These are phyloP conservation scores for Oreortyx pictus DNA, from an alignment of 2,797 vertebrate species.

Conservation along the genomic window DNA sequence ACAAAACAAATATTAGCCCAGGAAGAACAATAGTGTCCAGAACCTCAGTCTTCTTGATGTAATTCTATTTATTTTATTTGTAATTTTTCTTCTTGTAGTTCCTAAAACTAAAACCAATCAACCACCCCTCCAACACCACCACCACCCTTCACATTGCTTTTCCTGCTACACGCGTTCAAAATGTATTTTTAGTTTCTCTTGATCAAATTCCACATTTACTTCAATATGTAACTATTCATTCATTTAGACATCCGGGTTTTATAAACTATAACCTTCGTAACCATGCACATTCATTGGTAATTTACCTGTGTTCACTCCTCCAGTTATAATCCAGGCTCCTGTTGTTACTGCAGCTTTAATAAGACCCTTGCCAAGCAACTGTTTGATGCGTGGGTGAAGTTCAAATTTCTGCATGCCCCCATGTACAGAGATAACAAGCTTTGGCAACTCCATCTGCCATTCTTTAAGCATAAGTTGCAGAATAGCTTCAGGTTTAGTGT, in stretches of 20 bases:
- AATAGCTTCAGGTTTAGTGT: slow-evolving; percentile 92
- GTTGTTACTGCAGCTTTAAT: slow-evolving; percentile 99
- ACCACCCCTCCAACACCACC: accelerated
- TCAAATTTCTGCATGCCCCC: slow-evolving; percentile 99
- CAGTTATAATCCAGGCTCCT: slow-evolving; percentile 98
- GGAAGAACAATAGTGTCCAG: neutral
- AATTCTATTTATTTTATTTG: too few relatives aligned
- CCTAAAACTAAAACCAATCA: neutral
- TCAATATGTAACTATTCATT: neutral
- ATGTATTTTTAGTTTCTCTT: neutral
- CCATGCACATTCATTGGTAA: neutral
- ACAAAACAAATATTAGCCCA: neutral
- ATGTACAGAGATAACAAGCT: slow-evolving; percentile 98
- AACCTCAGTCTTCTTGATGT: neutral
- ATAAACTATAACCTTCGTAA: neutral
- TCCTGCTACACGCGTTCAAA: neutral
- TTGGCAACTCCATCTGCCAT: slow-evolving; percentile 99
- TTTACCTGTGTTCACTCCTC: slow-evolving; percentile 96
- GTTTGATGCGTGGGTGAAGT: slow-evolving; percentile 96
- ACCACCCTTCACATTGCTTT: neutral
- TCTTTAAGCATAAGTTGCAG: slow-evolving; percentile 96
- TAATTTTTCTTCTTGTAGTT: neutral
- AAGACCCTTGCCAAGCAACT: slow-evolving; percentile 97
- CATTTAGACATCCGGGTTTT: neutral
- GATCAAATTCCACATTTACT: neutral